Base-by-base conservation (phyloP, 2,888 invertebrate species). In the Mycalesis mineus region DNA sequence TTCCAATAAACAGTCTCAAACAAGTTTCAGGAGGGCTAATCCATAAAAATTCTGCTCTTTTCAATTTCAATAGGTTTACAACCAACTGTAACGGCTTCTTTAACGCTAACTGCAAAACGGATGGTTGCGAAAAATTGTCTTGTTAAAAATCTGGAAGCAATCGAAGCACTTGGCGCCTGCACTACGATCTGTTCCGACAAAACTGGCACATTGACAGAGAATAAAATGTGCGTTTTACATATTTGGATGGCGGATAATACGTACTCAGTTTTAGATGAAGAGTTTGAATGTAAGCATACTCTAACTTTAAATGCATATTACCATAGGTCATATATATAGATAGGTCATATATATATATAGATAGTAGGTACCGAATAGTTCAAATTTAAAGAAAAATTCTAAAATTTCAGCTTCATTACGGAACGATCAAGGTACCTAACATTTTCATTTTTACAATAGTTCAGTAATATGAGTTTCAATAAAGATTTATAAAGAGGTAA, bases 141-240 rank as follows among this genome's bases (percentile, higher is more conserved):
- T 72, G 98, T 99, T 0, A 99, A 99, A 92, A 98, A 99, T 88
- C 92, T 99, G 80, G 98, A 99, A 89, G 98, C 99, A 68, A 98
- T 99, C 28, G 99, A 99, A 90, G 99, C 99, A 1, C 91, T 99
- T 55, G 99, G 99, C 40, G 98, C 98, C 8, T 99, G 99, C 55
- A 97, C 97, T 56, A 98, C 97, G 61, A 99, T 99, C 85, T 99
- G 99, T 89, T 98, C 98, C 2, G 98, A 99, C 87, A 99, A 99
- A 88, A 99, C 99, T 58, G 99, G 99, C 62, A 99, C 98, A 7
- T 91, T 98, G 47, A 99, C 99, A 2, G 98, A 99, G 86, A 99
- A 99, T 91, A 93, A 98, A 78, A 99, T 99, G 99, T 97, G 97
- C 47, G 98, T 99, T 48, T 96, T 97, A 65, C 97, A 98, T 86